Evolutionary conservation across 1,140 invertebrate species (phyloP), one percentile per base, ranked within the genome.

Genomic region (Nephotettix cincticeps): DNA sequence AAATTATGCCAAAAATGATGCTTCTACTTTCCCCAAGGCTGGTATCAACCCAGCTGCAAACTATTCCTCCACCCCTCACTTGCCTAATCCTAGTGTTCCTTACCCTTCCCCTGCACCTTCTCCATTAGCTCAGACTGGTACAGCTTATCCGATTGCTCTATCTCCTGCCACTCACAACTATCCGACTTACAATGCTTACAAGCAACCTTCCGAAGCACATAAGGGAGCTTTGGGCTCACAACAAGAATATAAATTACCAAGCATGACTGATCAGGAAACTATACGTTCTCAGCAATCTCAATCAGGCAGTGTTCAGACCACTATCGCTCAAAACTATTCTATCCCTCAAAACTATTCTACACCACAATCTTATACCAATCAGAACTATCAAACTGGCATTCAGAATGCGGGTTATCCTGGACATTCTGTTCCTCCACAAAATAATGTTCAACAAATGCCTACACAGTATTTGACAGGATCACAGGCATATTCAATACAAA

Each of bases 161-260:
- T 17, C n/a, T 45, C 21, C 66, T 1, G 11, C 45, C 30, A 17
- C 36, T 17, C 58, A 64, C 2, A 64, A 71, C 25, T 65, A 71
- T 27, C 32, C 14, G 6, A 65, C 58, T 25, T 29, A 25, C 17
- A 13, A 23, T 28, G 21, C 30, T 25, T 54, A 45, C 58, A 71
- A 67, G 17, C 56, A 71, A 23, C 28, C 58, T 30, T 30, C 19
- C 21, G 23, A 36, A 36, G 32, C n/a, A n/a, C n/a, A n/a, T n/a
- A n/a, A n/a, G n/a, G n/a, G n/a, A n/a, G n/a, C n/a, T n/a, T n/a
- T n/a, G n/a, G n/a, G n/a, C n/a, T n/a, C n/a, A n/a, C n/a, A n/a
- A n/a, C n/a, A n/a, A n/a, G n/a, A n/a, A n/a, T 63, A 78, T 78
- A 36, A 69, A 68, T 4, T 73, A 73, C 25, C 71, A 72, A 28